Evolutionary conservation across 2,888 invertebrate species (phyloP).

Genomic region (Cantharis rustica): DNA sequence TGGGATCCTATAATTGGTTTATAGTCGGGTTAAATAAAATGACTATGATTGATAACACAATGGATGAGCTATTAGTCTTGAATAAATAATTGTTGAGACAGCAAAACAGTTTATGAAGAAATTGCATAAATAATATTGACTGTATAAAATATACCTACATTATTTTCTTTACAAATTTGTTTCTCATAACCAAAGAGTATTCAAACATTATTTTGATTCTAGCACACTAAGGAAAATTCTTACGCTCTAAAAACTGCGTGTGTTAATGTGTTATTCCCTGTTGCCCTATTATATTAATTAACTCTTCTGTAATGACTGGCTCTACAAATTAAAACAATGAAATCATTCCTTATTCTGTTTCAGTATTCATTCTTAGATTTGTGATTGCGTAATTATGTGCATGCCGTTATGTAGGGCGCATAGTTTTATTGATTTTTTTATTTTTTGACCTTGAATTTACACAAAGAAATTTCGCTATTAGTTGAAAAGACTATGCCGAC

Average conservation of each 20-base stretch:
- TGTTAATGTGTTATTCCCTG: background rate
- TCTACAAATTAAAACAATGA: background rate
- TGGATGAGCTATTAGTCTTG: background rate
- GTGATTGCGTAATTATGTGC: background rate
- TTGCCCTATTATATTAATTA: background rate
- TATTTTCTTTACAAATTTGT: background rate
- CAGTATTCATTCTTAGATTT: background rate
- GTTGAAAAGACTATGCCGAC: background rate
- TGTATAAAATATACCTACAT: background rate
- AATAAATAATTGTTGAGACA: background rate
- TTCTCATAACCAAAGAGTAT: background rate
- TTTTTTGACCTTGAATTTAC: background rate
- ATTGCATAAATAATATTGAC: background rate
- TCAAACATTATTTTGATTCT: background rate
- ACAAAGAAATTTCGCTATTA: background rate
- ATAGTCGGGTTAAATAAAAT: background rate
- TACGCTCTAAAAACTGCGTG: background rate
- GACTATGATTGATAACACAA: background rate
- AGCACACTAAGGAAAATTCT: background rate
- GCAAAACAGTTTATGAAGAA: background rate
- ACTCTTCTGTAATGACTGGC: background rate
- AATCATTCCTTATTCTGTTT: background rate
- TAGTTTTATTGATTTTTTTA: background rate
- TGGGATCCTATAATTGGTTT: background rate
- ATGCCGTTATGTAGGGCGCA: background rate